phyloP scores from a whole-genome alignment of 2,888 invertebrate species.

The Ferdinandea cuprea region DNA sequence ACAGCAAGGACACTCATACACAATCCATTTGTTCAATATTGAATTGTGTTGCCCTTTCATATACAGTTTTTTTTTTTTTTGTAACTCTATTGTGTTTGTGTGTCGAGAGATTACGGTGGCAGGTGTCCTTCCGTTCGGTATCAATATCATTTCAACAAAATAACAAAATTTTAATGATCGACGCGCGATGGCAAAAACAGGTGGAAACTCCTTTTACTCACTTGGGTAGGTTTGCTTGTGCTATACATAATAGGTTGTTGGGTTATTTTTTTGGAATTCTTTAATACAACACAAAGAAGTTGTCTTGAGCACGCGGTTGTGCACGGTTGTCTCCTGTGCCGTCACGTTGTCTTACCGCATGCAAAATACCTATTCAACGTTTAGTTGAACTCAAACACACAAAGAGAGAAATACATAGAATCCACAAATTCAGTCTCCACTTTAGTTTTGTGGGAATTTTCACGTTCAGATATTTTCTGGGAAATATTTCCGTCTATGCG shows the following conservation, averaged over 20 bases:
- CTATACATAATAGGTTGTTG: background rate
- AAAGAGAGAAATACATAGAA: conserved; percentile 3
- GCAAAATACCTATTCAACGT: conserved; percentile 16
- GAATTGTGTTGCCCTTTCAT: conserved; percentile 27
- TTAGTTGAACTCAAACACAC: conserved; percentile 10
- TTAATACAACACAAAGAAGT: conserved; percentile 16
- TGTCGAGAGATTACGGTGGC: conserved; percentile 39
- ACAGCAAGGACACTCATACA: conserved; percentile 42
- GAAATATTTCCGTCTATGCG: conserved; percentile 30
- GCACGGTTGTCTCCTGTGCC: conserved; percentile 30
- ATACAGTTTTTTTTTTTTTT: conserved; percentile 1
- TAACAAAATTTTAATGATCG: conserved; percentile 67
- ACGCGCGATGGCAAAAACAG: conserved; percentile 54
- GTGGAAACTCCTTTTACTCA: conserved; percentile 57
- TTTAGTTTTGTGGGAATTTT: conserved; percentile 22
- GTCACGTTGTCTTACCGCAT: conserved; percentile 68
- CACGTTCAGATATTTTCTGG: conserved; percentile 34
- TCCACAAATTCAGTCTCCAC: conserved; percentile 19
- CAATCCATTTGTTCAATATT: conserved; percentile 70
- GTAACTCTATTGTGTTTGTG: conserved; percentile 21
- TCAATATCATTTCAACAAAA: conserved; percentile 55
- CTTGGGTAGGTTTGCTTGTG: too few species aligned
- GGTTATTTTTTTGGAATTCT: conserved; percentile 24
- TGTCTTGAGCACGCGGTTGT: conserved; percentile 51
- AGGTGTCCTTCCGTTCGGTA: conserved; percentile 68